phyloP scores from a whole-genome alignment of 1,140 invertebrate species.

The Neodiprion pinetum region DNA sequence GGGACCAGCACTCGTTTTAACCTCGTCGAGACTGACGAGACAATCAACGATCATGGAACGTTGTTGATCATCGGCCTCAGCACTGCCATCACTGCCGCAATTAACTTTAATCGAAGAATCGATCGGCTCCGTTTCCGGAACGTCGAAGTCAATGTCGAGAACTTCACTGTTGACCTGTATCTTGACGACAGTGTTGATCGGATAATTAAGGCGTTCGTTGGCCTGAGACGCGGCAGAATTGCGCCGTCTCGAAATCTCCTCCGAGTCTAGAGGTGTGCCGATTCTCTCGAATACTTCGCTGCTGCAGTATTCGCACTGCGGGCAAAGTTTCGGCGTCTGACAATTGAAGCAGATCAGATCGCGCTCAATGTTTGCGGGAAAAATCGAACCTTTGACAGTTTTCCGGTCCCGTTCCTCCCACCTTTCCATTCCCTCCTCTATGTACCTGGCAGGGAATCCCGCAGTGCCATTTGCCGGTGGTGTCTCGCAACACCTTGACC shows the following conservation, averaged over 20 bases:
- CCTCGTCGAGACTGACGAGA: constrained; percentile 54
- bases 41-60: constrained; percentile 36
- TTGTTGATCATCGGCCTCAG: constrained; percentile 15
- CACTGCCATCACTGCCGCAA: neutral
- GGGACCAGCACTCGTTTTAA: constrained; percentile 47
- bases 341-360: constrained; percentile 56
- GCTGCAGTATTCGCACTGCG: constrained; percentile 35
- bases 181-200: constrained; percentile 47
- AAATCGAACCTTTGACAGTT: constrained; percentile 21
- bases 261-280: constrained; percentile 25
- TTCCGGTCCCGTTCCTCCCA: constrained; percentile 27
- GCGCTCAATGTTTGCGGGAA: constrained; percentile 41
- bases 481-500: constrained; percentile 42
- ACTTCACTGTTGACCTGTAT: constrained; percentile 50
- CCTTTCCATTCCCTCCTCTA: constrained; percentile 37
- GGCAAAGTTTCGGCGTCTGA: constrained; percentile 44
- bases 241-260: neutral
- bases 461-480: constrained; percentile 49
- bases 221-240: neutral
- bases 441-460: constrained; percentile 46
- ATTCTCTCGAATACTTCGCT: constrained; percentile 25
- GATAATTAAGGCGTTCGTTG: constrained; percentile 34
- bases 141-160: constrained; percentile 50
- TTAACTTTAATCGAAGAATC: no score
- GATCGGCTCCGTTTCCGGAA: constrained; percentile 13